Conservation (phyloP, 2,797 vertebrate genomes). For the Loriculus beryllinus region DNA sequence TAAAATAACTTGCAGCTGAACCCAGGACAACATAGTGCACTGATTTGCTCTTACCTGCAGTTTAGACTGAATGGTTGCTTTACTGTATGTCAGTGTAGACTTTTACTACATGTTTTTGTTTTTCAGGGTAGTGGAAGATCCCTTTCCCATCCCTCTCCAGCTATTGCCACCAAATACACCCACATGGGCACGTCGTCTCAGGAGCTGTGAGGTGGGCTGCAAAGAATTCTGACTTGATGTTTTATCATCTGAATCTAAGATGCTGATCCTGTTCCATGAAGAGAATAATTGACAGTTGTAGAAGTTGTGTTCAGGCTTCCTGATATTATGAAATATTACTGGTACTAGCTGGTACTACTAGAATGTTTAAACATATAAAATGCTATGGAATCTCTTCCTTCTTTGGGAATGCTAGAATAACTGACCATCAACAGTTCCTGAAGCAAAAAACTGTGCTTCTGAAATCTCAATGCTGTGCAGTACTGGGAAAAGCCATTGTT, state of each 20-base stretch:
- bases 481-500: neutral
- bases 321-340: neutral
- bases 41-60: neutral
- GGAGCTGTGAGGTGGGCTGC: constrained; percentile 80
- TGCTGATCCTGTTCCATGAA: neutral
- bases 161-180: constrained; percentile 76
- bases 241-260: neutral
- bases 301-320: neutral
- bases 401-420: neutral
- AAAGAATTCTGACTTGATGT: neutral
- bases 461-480: neutral
- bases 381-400: neutral
- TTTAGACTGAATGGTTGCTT: neutral
- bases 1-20: neutral
- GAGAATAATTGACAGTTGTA: neutral
- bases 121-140: constrained; percentile 70
- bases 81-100: neutral
- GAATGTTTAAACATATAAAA: neutral
- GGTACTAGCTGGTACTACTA: neutral
- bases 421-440: neutral
- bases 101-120: neutral
- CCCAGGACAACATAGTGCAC: neutral
- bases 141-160: constrained; percentile 73
- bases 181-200: constrained; percentile 79
- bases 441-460: neutral